Conservation (phyloP, 2,888 invertebrate genomes). For the Campoplex nolae region DNA sequence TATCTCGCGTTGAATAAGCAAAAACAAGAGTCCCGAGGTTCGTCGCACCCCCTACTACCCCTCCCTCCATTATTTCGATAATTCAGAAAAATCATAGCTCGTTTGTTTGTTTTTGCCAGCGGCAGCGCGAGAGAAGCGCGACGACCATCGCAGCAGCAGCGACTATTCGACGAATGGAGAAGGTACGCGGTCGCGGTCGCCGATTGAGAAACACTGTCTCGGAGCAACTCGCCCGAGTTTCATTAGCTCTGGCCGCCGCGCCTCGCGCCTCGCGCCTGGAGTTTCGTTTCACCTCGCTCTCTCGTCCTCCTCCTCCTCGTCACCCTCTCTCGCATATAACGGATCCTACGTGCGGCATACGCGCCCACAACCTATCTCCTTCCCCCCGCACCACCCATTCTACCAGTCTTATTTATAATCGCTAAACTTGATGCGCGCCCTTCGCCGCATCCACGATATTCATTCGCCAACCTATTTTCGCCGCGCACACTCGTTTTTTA, state of each 20-base stretch:
- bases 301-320: slow-evolving; percentile 67
- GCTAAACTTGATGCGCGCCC: neutral
- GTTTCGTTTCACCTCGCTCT: slow-evolving; percentile 64
- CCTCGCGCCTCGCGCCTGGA: slow-evolving; percentile 77
- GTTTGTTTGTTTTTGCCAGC: neutral
- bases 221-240: slow-evolving; percentile 74
- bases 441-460: neutral
- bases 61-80: neutral
- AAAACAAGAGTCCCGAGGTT: neutral
- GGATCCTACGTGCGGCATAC: slow-evolving; percentile 55
- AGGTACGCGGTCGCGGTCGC: neutral
- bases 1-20: neutral
- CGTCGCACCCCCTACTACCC: neutral
- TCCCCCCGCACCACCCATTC: too few species aligned
- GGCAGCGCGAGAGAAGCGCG: too few species aligned
- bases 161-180: too few species aligned
- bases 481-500: neutral
- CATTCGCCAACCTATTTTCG: slow-evolving; percentile 7
- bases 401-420: neutral
- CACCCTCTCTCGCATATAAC: slow-evolving; percentile 62
- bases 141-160: too few species aligned
- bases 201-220: slow-evolving; percentile 74
- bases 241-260: slow-evolving; percentile 82
- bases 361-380: slow-evolving; percentile 16
- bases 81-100: too few species aligned